These are phyloP conservation scores for Aurelia coerulea DNA, from an alignment of 30 jellyfish, hydroid and myxozoan genomes.

Conservation along the genomic window DNA sequence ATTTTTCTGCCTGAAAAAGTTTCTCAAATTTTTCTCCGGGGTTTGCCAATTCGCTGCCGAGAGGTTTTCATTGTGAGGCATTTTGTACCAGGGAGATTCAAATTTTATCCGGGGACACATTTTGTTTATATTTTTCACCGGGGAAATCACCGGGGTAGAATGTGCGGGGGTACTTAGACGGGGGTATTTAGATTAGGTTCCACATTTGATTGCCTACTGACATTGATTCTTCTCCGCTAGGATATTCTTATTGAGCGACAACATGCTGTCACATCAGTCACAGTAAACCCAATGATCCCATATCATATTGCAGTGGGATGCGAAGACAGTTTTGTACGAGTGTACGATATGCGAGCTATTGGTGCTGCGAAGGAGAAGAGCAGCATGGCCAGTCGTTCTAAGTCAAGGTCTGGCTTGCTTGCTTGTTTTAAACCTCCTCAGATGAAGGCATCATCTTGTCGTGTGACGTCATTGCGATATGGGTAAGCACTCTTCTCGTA, in stretches of 20 bases:
- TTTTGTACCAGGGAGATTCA: too few species aligned
- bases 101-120: too few species aligned
- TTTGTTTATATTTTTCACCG: too few species aligned
- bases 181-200: too few species aligned
- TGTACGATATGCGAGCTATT: conserved; percentile 76
- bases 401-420: conserved; percentile 51
- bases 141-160: too few species aligned
- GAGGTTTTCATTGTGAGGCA: too few species aligned
- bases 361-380: conserved; percentile 52
- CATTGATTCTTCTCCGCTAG: conserved; percentile 11
- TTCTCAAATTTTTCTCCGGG: too few species aligned
- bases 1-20: too few species aligned
- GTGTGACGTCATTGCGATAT: conserved; percentile 89
- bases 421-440: conserved; percentile 66
- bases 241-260: conserved; percentile 68
- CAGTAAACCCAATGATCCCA: conserved; percentile 79
- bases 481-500: conserved; percentile 19
- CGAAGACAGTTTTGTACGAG: conserved; percentile 82
- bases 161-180: too few species aligned
- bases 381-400: conserved; percentile 7
- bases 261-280: conserved; percentile 73
- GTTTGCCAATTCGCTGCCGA: too few species aligned
- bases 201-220: too few species aligned
- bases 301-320: conserved; percentile 86
- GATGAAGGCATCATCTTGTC: conserved; percentile 58